Percentiles rank a stretch among this genome's conserved stretches.
phyloP scores from a whole-genome alignment of 2,888 invertebrate species.

The Phyllotreta striolata region DNA sequence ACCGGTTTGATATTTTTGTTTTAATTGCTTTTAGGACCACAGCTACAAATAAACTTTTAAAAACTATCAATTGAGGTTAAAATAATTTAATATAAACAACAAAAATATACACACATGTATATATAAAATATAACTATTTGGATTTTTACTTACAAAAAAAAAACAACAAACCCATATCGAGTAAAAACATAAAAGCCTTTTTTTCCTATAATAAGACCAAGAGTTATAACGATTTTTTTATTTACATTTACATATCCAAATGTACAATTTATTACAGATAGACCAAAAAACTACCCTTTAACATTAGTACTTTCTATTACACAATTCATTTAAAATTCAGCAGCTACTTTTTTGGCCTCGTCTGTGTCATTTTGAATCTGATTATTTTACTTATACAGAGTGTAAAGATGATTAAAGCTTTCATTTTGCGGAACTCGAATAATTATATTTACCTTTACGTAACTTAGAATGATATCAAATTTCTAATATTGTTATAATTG shows the following conservation, averaged over 20 bases:
- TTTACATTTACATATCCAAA: constrained; percentile 53
- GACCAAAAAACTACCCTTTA: constrained; percentile 33
- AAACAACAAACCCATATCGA: constrained; percentile 44
- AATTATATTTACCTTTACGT: constrained; percentile 13
- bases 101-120: constrained; percentile 57
- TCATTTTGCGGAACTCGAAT: constrained; percentile 28
- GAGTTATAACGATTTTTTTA: constrained; percentile 33
- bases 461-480: constrained; percentile 29
- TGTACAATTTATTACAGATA: constrained; percentile 53
- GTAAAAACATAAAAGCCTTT: constrained; percentile 45
- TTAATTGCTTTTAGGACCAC: constrained; percentile 59
- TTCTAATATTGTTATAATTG: constrained; percentile 23
- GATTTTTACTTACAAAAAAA: constrained; percentile 44
- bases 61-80: constrained; percentile 56
- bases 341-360: constrained; percentile 32
- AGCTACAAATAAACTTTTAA: constrained; percentile 57
- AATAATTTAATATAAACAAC: constrained; percentile 59
- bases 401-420: constrained; percentile 30
- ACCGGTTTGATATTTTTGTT: constrained; percentile 47
- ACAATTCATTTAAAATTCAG: constrained; percentile 16
- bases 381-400: constrained; percentile 24
- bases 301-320: background rate
- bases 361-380: constrained; percentile 27
- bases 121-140: constrained; percentile 50
- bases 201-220: constrained; percentile 35